Evolutionary conservation across 2,113 vertebrate genomes (phyloP), one percentile per base, ranked within the genome.

Genomic region (Pluvialis apricaria): DNA sequence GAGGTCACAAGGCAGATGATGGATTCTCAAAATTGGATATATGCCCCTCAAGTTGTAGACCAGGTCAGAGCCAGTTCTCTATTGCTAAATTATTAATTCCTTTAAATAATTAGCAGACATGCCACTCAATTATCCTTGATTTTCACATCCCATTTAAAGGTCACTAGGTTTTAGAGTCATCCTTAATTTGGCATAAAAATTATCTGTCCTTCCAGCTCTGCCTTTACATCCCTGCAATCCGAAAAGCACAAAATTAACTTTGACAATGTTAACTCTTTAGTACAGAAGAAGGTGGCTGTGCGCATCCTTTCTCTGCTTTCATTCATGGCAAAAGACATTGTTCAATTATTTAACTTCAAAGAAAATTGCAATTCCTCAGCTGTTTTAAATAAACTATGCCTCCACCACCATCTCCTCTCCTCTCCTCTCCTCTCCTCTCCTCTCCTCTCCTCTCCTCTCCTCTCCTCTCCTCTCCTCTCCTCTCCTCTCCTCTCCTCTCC

Each of bases 101-200:
- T 95, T 95, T 95, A 96, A 94, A 95, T 96, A 96, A 97, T 97
- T 97, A 97, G 89, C 79, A 96, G 94, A 92, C 95, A 97, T 85
- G 94, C 70, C 96, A 97, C 91, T 96, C 97, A 97, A 95, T 97
- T 97, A 96, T 90, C 77, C 70, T 88, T 91, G 90, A 96, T 97
- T 96, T 97, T 95, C 93, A 94, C 85, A 89, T 95, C 77, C 85
- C 94, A 97, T 97, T 97, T 94, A 97, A 97, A 97, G 96, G 97
- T 97, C 93, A 95, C 89, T 95, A 89, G 94, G 95, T 97, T 97
- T 95, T 88, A 92, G 91, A 97, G 77, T 89, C 93, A 95, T 85
- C 70, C 55, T 97, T 97, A 96, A 96, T 97, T 96, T 95, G 92
- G 85, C 95, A 92, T 94, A 90, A 92, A 94, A 96, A 93, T 94